These are phyloP conservation scores for Oxyura jamaicensis DNA, from an alignment of 2,113 vertebrate species.

Conservation along the genomic window DNA sequence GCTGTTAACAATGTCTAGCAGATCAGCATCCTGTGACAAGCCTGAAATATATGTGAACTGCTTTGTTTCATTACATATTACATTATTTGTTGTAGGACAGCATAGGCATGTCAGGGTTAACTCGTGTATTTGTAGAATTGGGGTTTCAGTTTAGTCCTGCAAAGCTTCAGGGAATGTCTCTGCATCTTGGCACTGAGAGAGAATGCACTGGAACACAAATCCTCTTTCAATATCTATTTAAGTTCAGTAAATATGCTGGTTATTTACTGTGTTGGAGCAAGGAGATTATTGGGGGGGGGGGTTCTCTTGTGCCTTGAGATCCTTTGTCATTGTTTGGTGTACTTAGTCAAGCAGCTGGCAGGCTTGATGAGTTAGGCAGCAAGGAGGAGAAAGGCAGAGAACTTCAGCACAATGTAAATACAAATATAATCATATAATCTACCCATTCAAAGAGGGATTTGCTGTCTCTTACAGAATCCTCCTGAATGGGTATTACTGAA, in stretches of 20 bases:
- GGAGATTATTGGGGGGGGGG: neutral
- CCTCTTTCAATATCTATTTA: neutral
- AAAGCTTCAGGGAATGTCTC: neutral
- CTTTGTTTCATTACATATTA: neutral
- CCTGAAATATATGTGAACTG: neutral
- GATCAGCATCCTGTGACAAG: neutral
- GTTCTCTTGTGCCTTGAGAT: neutral
- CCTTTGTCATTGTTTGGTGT: neutral
- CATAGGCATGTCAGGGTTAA: neutral
- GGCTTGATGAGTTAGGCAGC: neutral
- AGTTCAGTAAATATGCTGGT: neutral
- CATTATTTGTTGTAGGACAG: neutral
- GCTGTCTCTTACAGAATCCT: neutral
- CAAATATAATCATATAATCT: neutral
- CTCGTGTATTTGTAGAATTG: neutral
- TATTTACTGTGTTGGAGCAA: neutral
- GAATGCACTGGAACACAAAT: neutral
- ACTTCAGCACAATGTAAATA: neutral
- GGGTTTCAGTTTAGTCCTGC: neutral
- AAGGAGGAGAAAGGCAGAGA: neutral
- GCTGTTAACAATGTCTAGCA: fast-evolving
- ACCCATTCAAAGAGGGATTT: neutral
- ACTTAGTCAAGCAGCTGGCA: neutral
- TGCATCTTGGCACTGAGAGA: neutral
- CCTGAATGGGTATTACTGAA: neutral